Evolutionary conservation across 2,113 vertebrate species (phyloP).

Genomic region (Hucho hucho): DNA sequence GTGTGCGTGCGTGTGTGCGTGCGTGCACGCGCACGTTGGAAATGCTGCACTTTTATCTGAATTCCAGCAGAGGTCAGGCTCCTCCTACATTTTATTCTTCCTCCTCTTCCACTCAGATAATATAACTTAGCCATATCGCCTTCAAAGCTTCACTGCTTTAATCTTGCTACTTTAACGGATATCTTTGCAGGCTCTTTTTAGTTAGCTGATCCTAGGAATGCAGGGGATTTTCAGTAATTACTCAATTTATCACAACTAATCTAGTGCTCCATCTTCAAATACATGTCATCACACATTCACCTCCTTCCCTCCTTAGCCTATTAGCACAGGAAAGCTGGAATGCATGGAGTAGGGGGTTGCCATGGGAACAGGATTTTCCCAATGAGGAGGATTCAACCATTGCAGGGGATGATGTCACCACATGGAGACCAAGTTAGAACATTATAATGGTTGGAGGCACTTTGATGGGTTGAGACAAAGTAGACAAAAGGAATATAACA

Average conservation of each 20-base stretch:
- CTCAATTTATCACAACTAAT: background rate
- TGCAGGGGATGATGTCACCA: slow-evolving; percentile 48
- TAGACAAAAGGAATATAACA: slow-evolving; percentile 1
- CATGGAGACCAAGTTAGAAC: slow-evolving; percentile 20
- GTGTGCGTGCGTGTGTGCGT: too few relatives aligned
- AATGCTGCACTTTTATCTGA: slow-evolving; percentile 41
- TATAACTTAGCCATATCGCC: background rate
- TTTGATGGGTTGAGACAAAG: background rate
- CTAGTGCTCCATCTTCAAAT: background rate
- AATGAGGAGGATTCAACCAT: slow-evolving; percentile 9
- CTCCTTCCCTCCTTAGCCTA: slow-evolving; percentile 3
- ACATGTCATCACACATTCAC: slow-evolving; percentile 8
- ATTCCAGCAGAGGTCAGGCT: slow-evolving; percentile 64
- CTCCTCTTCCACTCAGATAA: background rate
- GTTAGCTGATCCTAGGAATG: background rate
- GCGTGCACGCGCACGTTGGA: background rate
- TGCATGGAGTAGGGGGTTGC: slow-evolving; percentile 46
- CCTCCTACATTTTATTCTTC: background rate
- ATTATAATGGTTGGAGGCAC: slow-evolving; percentile 2
- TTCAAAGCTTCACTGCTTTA: background rate
- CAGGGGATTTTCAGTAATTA: background rate
- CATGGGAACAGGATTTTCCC: slow-evolving; percentile 53
- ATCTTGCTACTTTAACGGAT: background rate
- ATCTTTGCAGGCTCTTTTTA: background rate
- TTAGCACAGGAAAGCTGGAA: slow-evolving; percentile 16